Evolutionary conservation across 2,113 vertebrate genomes (phyloP).

Genomic region (Mola mola): DNA sequence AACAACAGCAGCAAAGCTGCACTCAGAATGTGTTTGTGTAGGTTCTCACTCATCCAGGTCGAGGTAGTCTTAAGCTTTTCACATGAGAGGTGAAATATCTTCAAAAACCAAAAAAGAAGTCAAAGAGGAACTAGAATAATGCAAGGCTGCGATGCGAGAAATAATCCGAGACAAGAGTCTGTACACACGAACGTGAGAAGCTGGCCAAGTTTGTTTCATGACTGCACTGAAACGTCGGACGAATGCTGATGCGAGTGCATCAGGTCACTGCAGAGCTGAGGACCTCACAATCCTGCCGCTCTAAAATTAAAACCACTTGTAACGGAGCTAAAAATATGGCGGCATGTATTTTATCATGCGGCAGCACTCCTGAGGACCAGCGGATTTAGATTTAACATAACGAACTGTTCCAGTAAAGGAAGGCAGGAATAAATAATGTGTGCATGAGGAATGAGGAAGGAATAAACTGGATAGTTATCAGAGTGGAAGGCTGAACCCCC

Average conservation of each 20-base stretch:
- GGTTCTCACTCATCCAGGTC: too few species aligned
- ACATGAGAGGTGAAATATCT: too few species aligned
- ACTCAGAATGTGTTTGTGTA: too few species aligned
- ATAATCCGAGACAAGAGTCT: too few species aligned
- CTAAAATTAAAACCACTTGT: slow-evolving; percentile 63
- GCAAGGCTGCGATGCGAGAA: too few species aligned
- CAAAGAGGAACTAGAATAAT: too few species aligned
- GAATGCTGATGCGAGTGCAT: background rate
- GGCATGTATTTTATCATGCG: slow-evolving; percentile 52
- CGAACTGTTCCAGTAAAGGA: slow-evolving; percentile 1
- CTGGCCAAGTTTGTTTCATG: background rate
- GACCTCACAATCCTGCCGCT: slow-evolving; percentile 15
- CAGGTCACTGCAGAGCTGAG: slow-evolving; percentile 18
- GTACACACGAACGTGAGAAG: background rate
- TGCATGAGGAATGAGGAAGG: background rate
- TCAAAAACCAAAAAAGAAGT: too few species aligned
- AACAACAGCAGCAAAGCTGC: too few species aligned
- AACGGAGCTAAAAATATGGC: slow-evolving; percentile 64
- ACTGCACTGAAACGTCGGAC: background rate
- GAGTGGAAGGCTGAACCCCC: slow-evolving; percentile 29
- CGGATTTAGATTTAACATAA: slow-evolving; percentile 18
- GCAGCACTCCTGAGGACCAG: slow-evolving; percentile 18
- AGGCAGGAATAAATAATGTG: background rate
- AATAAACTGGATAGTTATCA: slow-evolving; percentile 3
- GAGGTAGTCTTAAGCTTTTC: too few species aligned